Evolutionary conservation across 2,888 invertebrate species (phyloP), one percentile per base, ranked within the genome.

Genomic region (Ischnura elegans): DNA sequence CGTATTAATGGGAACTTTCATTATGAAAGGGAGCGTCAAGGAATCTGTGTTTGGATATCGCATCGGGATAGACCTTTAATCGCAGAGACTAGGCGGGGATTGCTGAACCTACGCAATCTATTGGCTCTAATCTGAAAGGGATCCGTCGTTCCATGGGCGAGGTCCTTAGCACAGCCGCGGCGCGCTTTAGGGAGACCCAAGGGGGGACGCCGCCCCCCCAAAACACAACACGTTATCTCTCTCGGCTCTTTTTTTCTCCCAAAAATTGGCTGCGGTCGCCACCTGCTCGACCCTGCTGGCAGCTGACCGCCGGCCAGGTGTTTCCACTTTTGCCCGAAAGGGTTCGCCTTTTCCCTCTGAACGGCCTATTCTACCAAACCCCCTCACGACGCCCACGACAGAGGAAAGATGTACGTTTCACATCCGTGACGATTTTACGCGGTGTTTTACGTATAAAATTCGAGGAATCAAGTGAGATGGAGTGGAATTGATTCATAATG

Each of bases 221-320:
- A 47, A 47, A 47, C n/a, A n/a, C n/a, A n/a, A n/a, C n/a, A 19
- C 87, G 16, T 55, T 47, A 51, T 29, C 87, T 2, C 19, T 42
- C 42, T 43, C 0, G n/a, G 8, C 13, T 47, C 16, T 87, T 87
- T n/a, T 21, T 10, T 47, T 51, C 19, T 42, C 21, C 87, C 29
- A 87, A 87, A 55, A 51, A 51, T 51, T 87, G 55, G n/a, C 51
- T 55, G 19, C 61, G 25, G 61, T 90, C 36, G 13, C 90, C 90
- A 90, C 90, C 90, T 90, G 90, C 90, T 42, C 66, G 43, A 45
- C 61, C 61, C 90, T 61, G 10, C 36, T 42, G 21, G 66, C 90
- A 90, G 90, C 90, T 90, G 90, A 90, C 90, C 61, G 55, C 0
- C 43, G 43, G 90, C 90, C 90, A 90, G 90, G 90, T 90, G 90